A percentile compares a stretch with the other conserved stretches of the same genome.
Conservation (phyloP, 1,140 invertebrate genomes). For the Aphelenchoides besseyi region DNA sequence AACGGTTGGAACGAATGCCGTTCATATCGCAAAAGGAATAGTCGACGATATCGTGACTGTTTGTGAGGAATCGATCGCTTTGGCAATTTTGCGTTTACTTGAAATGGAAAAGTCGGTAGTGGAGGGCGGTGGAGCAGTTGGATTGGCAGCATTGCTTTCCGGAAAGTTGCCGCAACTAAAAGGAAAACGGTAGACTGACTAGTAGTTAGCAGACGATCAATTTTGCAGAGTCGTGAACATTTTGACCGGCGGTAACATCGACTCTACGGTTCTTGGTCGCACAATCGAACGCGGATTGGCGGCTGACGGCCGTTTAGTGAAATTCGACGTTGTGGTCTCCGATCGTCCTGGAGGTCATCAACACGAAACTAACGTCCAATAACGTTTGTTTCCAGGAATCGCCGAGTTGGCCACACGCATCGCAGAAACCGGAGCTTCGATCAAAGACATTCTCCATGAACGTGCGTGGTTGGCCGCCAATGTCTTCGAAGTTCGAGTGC, state of each 20-base stretch:
- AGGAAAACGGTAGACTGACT: constrained; percentile 74
- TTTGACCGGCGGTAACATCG: constrained; percentile 86
- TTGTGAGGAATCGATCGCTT: constrained; percentile 73
- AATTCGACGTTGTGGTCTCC: constrained; percentile 79
- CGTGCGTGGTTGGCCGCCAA: constrained; percentile 83
- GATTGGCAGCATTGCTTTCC: constrained; percentile 79
- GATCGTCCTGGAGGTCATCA: constrained; percentile 74
- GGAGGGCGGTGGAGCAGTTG: constrained; percentile 83
- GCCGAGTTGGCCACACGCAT: constrained; percentile 77
- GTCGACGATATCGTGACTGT: constrained; percentile 77
- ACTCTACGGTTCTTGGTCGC: constrained; percentile 81
- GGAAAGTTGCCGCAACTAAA: constrained; percentile 77
- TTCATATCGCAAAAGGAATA: constrained; percentile 72
- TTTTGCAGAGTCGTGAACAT: constrained; percentile 74
- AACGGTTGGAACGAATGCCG: constrained; percentile 81
- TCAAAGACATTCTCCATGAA: constrained; percentile 90
- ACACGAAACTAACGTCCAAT: constrained; percentile 57
- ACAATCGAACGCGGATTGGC: constrained; percentile 83
- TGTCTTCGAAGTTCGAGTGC: constrained; percentile 72
- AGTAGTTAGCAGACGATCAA: not conserved
- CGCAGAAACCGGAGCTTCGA: constrained; percentile 76
- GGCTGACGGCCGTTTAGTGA: constrained; percentile 78
- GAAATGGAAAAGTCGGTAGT: constrained; percentile 82
- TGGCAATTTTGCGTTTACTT: constrained; percentile 79
- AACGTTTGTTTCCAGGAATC: constrained; percentile 75